Percentiles rank a stretch among this genome's conserved stretches.
These are phyloP conservation scores for Abrostola triplasia DNA, from an alignment of 2,888 invertebrate species.

Conservation along the genomic window DNA sequence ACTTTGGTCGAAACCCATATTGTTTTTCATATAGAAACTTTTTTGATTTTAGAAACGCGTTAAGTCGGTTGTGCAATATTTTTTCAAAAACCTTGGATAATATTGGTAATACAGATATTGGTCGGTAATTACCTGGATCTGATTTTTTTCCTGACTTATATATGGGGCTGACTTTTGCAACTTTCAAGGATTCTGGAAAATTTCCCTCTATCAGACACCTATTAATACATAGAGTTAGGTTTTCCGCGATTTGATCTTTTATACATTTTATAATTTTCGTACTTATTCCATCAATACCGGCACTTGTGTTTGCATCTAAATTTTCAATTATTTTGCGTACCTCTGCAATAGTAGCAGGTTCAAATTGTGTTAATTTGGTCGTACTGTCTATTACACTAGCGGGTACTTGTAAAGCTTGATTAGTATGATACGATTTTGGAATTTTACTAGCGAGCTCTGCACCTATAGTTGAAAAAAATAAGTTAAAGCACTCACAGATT, in stretches of 20 bases:
- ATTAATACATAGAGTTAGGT: constrained; percentile 19
- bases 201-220: constrained; percentile 16
- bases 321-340: constrained; percentile 16
- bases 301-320: constrained; percentile 20
- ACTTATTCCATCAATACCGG: too few relatives aligned
- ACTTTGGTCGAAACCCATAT: constrained; percentile 20
- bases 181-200: constrained; percentile 39
- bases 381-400: constrained; percentile 3
- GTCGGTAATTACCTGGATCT: constrained; percentile 40
- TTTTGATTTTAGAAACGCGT: background rate
- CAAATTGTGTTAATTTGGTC: constrained; percentile 3
- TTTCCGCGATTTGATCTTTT: constrained; percentile 5
- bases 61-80: constrained; percentile 3
- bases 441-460: constrained; percentile 30
- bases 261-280: constrained; percentile 26
- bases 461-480: constrained; percentile 34
- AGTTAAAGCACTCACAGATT: constrained; percentile 39
- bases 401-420: background rate
- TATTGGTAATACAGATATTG: constrained; percentile 31
- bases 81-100: constrained; percentile 8
- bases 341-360: background rate
- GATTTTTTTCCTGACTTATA: constrained; percentile 34
- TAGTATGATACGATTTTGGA: constrained; percentile 20
- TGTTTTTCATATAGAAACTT: constrained; percentile 12
- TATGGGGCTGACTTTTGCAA: constrained; percentile 42